Percentiles rank a stretch among this genome's conserved stretches.
Evolutionary conservation across 2,888 invertebrate species (phyloP).

Genomic region (Trissoscelio sp.): DNA sequence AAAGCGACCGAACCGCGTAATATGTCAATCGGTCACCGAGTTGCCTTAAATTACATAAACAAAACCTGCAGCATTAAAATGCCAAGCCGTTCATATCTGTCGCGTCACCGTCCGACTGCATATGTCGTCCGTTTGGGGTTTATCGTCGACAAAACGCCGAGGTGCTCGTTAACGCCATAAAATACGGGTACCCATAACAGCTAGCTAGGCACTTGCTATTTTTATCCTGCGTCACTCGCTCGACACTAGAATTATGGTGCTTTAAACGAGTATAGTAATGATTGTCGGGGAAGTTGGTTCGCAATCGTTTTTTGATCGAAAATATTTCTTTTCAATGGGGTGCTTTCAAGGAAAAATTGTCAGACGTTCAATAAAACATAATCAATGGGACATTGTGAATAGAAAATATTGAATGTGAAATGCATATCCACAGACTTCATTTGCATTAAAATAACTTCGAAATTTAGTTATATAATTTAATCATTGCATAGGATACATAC

Average conservation of each 20-base stretch:
- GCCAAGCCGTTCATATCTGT: constrained; percentile 59
- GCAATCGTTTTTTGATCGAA: constrained; percentile 72
- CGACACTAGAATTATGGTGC: constrained; percentile 75
- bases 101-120: constrained; percentile 43
- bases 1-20: constrained; percentile 13
- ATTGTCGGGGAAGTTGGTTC: constrained; percentile 76
- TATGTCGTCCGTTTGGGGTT: constrained; percentile 71
- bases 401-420: too few relatives aligned
- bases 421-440: too few relatives aligned
- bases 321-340: neutral
- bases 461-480: too few relatives aligned
- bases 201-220: constrained; percentile 76
- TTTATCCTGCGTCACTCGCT: constrained; percentile 70
- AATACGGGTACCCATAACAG: constrained; percentile 80
- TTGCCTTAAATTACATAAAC: constrained; percentile 44
- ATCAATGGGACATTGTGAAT: too few relatives aligned
- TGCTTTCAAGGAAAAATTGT: too few relatives aligned
- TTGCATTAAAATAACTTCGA: too few relatives aligned
- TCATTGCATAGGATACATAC: too few relatives aligned
- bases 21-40: constrained; percentile 36
- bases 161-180: constrained; percentile 80
- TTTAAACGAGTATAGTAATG: constrained; percentile 80
- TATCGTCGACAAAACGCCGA: constrained; percentile 79
- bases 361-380: too few relatives aligned
- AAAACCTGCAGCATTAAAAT: constrained; percentile 46